These are phyloP conservation scores for Catagonus wagneri DNA, from an alignment of 2,113 vertebrate genomes.

Conservation along the genomic window DNA sequence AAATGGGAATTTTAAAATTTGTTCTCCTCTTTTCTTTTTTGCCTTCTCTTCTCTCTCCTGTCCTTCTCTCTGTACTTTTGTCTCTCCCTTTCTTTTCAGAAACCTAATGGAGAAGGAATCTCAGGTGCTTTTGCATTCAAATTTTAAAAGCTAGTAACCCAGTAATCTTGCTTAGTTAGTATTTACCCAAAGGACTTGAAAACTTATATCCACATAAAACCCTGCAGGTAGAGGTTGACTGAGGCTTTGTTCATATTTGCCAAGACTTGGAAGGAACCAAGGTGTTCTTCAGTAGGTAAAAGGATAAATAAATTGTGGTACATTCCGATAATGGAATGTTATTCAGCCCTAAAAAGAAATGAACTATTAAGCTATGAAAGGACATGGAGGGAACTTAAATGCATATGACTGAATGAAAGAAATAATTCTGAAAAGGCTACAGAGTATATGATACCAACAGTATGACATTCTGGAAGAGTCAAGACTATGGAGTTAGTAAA, in stretches of 20 bases:
- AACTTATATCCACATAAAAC: neutral
- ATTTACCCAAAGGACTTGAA: neutral
- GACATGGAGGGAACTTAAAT: too few relatives aligned
- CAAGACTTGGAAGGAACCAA: neutral
- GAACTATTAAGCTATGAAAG: neutral
- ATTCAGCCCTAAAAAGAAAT: neutral
- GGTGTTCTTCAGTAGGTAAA: neutral
- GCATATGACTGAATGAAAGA: neutral
- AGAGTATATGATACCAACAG: fast-evolving
- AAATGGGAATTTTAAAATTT: neutral
- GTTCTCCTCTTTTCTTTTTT: neutral
- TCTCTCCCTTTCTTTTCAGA: neutral
- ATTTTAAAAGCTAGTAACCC: neutral
- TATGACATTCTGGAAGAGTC: neutral
- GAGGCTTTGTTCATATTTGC: neutral
- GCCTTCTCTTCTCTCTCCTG: neutral
- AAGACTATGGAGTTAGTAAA: fast-evolving
- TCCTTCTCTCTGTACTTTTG: neutral
- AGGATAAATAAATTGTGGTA: too few relatives aligned
- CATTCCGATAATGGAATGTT: neutral
- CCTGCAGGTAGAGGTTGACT: neutral
- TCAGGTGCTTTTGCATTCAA: neutral
- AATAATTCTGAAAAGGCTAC: neutral
- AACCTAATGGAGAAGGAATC: neutral
- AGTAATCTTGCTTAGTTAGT: neutral